Base-by-base conservation (phyloP, 2,888 invertebrate genomes). In the Druceiella hillmani region DNA sequence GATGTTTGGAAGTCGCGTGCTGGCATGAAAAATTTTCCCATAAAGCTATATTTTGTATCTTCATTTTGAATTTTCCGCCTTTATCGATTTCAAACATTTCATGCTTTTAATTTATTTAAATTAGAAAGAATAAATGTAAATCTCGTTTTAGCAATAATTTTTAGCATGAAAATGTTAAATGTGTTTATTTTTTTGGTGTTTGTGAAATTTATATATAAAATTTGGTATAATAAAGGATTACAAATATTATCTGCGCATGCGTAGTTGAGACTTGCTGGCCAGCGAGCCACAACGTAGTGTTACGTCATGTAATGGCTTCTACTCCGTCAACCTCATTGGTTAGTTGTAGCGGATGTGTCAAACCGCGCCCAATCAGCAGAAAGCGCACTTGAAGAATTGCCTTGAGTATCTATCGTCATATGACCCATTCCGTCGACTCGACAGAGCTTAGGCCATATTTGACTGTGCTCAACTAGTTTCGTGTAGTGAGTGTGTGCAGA, bases 381-480 rank as follows among this genome's bases (percentile, higher is more conserved):
- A 61, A 54, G 61, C 59, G 62, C 67, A 66, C 65, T 73, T 70
- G 65, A 67, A 74, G 66, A 63, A 60, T 62, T 68, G 63, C 63
- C 67, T 66, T 67, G 67, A 64, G 68, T 67, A 66, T 67, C 67
- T 68, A 66, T 78, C 79, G 81, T 85, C 85, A 85, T 84, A 85
- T 85, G 85, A 85, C 83, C 81, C 74, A 77, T 76, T 76, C 73
- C 36, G 59, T 65, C 64, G 70, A 66, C 68, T 68, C 71, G 62
- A 71, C 66, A 66, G 70, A 71, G 77, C 73, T 80, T 81, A 80
- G 72, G 80, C 82, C 83, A 81, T 83, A 81, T 83, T 85, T 85
- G 85, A 84, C 85, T 84, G 84, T 81, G 79, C 76, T 71, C 78
- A 78, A 77, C 79, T 82, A 82, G 83, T 83, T 81, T 74, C 78